phyloP scores from a whole-genome alignment of 2,797 vertebrate genomes.

The Anolis apletophallus region DNA sequence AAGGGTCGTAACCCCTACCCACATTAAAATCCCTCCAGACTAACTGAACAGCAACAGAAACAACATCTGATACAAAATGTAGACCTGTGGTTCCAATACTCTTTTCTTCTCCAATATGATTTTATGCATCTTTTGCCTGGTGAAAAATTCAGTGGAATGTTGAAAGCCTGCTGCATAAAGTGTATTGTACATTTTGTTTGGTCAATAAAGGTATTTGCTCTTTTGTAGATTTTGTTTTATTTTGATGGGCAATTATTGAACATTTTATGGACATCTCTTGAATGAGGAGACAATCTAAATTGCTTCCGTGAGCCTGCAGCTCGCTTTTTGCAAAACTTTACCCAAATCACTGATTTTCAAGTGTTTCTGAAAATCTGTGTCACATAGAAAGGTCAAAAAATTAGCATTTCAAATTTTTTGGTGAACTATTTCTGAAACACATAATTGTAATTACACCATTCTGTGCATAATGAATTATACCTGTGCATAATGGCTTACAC shows the following conservation, averaged over 20 bases:
- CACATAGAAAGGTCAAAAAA: neutral
- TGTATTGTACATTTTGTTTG: too few species aligned
- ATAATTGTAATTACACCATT: neutral
- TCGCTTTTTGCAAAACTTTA: neutral
- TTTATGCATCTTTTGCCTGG: too few species aligned
- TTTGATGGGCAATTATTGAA: neutral
- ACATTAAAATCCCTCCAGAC: too few species aligned
- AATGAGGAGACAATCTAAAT: neutral
- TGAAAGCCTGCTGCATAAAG: too few species aligned
- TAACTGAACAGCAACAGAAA: too few species aligned
- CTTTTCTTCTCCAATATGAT: too few species aligned
- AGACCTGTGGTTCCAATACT: too few species aligned
- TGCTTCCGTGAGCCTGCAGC: neutral
- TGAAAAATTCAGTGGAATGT: too few species aligned
- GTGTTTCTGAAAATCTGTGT: neutral
- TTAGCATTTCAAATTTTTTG: neutral
- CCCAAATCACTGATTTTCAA: neutral
- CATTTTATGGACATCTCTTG: neutral
- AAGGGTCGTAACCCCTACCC: too few species aligned
- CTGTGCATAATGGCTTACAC: neutral
- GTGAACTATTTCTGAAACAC: neutral
- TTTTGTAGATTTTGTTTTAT: neutral
- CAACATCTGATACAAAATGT: too few species aligned
- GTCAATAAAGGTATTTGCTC: too few species aligned
- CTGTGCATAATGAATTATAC: neutral